Evolutionary conservation across 2,113 vertebrate species (phyloP).

Genomic region (Phycodurus eques): DNA sequence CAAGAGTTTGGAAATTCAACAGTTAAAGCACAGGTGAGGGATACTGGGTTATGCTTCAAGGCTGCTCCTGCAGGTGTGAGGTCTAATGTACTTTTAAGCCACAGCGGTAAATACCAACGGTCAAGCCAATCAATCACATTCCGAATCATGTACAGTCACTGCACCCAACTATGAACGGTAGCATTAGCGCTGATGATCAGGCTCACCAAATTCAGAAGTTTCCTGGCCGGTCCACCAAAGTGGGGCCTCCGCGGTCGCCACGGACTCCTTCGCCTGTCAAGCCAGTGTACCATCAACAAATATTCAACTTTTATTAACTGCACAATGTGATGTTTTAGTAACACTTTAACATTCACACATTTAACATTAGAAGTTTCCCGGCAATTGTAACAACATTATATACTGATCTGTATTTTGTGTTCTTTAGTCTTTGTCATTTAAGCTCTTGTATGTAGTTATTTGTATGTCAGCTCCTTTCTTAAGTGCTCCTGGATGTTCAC

Average conservation of each 20-base stretch:
- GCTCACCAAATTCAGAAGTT: not conserved
- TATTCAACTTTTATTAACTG: no score
- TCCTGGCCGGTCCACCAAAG: not conserved
- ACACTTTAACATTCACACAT: not conserved
- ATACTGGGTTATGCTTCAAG: not conserved
- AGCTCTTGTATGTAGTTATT: no score
- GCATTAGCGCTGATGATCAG: not conserved
- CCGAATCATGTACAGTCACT: not conserved
- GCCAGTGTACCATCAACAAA: no score
- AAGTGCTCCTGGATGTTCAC: no score
- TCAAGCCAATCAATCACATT: not conserved
- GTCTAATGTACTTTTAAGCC: not conserved
- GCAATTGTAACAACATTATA: not conserved
- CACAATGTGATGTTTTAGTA: not conserved
- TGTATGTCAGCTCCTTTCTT: no score
- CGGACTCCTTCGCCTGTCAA: no score
- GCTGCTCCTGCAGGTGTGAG: not conserved
- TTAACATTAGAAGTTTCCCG: not conserved
- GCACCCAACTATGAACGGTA: not conserved
- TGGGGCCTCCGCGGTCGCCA: no score
- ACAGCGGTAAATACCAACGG: not conserved
- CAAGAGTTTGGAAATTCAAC: not conserved
- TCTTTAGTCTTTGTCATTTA: not conserved
- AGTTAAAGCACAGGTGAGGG: not conserved
- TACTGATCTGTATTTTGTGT: not conserved